phyloP scores from a whole-genome alignment of 2,113 vertebrate genomes.

The Oryzias melastigma region DNA sequence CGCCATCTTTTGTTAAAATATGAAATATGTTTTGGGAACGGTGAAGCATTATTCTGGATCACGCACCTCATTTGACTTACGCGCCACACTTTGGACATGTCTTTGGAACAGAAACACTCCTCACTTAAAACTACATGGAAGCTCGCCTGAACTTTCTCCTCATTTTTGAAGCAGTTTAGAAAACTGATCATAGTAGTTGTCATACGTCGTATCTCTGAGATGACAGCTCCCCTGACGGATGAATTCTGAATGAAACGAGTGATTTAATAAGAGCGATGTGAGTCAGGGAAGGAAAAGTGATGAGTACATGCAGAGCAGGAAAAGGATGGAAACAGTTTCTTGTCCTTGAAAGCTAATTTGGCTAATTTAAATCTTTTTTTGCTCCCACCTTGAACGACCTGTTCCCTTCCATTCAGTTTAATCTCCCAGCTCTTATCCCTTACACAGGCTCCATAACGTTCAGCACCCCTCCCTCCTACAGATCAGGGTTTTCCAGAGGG shows the following conservation, averaged over 20 bases:
- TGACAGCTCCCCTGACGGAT: conserved; percentile 19
- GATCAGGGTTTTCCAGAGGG: conserved; percentile 59
- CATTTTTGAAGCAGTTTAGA: too few species aligned
- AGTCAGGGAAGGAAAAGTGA: conserved; percentile 25
- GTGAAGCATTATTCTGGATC: too few species aligned
- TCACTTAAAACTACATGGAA: too few species aligned
- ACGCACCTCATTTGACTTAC: too few species aligned
- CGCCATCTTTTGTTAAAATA: too few species aligned
- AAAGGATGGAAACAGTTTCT: conserved; percentile 63
- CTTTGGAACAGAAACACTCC: too few species aligned
- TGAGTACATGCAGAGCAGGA: conserved; percentile 36
- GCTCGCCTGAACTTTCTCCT: too few species aligned
- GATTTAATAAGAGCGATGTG: conserved; percentile 44
- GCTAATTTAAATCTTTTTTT: conserved; percentile 63
- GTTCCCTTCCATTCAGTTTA: conserved; percentile 55
- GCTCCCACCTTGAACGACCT: conserved; percentile 49
- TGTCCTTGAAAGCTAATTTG: conserved; percentile 65
- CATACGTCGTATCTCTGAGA: conserved; percentile 25
- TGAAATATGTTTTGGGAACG: too few species aligned
- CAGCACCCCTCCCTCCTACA: conserved; percentile 47
- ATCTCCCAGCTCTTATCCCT: conserved; percentile 55
- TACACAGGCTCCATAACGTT: conserved; percentile 30
- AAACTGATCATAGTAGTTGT: not conserved
- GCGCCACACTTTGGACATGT: too few species aligned
- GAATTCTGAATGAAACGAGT: conserved; percentile 27